Percentiles rank a stretch among this genome's conserved stretches.
These are phyloP conservation scores for Habrosyne pyritoides DNA, from an alignment of 2,888 invertebrate genomes.

Conservation along the genomic window DNA sequence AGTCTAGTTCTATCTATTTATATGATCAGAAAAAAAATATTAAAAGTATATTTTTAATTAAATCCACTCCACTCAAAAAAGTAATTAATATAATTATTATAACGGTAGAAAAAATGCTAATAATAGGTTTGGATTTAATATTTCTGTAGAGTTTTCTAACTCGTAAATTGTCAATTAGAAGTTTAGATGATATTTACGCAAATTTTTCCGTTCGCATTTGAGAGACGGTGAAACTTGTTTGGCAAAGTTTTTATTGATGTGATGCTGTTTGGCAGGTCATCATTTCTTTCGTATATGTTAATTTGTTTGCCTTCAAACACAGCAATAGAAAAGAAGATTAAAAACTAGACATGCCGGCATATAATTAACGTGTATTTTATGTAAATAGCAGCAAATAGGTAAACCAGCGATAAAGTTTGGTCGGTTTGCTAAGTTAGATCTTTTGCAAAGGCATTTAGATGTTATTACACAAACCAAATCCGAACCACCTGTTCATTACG, in stretches of 20 bases:
- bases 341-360: too few relatives aligned
- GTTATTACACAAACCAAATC: background rate
- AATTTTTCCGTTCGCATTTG: constrained; percentile 16
- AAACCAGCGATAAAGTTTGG: constrained; percentile 5
- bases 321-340: too few relatives aligned
- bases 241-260: constrained; percentile 21
- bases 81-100: background rate
- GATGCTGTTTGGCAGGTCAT: constrained; percentile 12
- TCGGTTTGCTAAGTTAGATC: constrained; percentile 9
- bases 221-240: constrained; percentile 13
- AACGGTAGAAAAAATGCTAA: background rate
- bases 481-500: constrained; percentile 30
- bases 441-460: background rate
- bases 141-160: constrained; percentile 34
- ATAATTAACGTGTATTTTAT: too few relatives aligned
- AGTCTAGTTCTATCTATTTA: too few relatives aligned
- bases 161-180: constrained; percentile 56
- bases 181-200: constrained; percentile 38
- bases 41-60: too few relatives aligned
- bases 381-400: background rate
- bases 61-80: too few relatives aligned
- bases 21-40: too few relatives aligned
- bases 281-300: constrained; percentile 9
- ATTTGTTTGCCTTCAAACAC: too few relatives aligned
- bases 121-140: constrained; percentile 7